Conservation (phyloP, 2,888 invertebrate species). For the Exocentrus adspersus region DNA sequence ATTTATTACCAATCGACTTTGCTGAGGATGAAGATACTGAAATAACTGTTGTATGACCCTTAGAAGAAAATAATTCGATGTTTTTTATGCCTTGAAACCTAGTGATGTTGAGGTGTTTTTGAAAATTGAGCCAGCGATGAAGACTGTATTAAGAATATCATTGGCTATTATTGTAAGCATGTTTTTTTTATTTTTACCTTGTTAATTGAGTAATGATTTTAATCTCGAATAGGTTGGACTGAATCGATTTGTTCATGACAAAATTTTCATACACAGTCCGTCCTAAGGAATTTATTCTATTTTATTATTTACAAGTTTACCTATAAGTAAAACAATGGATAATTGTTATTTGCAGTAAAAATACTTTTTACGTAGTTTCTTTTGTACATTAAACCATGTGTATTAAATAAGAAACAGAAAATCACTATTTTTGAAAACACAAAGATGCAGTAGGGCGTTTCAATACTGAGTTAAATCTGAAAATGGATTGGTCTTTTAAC, state of each 20-base stretch:
- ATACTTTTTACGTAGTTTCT: background rate
- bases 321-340: no score
- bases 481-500: background rate
- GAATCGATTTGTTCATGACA: no score
- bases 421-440: no score
- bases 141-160: no score
- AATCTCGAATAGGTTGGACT: background rate
- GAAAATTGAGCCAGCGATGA: background rate
- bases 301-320: no score
- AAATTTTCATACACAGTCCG: no score
- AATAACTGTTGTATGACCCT: slow-evolving; percentile 57
- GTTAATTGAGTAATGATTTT: slow-evolving; percentile 7
- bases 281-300: no score
- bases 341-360: background rate
- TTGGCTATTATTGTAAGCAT: no score
- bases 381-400: no score
- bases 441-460: no score
- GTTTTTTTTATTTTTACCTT: slow-evolving; percentile 11
- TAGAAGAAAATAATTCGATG: slow-evolving; percentile 32
- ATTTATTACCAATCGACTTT: slow-evolving; percentile 49
- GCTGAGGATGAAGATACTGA: slow-evolving; percentile 56
- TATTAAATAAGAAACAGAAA: no score
- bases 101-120: slow-evolving; percentile 7
- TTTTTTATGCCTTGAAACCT: slow-evolving; percentile 16
- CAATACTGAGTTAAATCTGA: no score